Evolutionary conservation across 2,113 vertebrate species (phyloP).

Genomic region (Paedocypris sp.): DNA sequence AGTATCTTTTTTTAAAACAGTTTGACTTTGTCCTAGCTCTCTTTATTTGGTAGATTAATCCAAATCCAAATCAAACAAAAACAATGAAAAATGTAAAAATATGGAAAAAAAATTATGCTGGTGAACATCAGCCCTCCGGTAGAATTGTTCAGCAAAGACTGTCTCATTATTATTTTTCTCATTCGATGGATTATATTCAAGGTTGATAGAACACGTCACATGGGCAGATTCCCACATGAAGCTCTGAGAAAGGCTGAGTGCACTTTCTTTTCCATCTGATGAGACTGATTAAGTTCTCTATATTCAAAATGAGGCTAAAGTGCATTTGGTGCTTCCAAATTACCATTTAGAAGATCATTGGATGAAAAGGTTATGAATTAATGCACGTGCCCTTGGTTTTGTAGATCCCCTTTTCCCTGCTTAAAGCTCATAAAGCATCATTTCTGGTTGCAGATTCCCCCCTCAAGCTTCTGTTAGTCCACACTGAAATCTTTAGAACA

Average conservation of each 20-base stretch:
- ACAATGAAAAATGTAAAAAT: too few relatives aligned
- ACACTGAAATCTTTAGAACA: too few relatives aligned
- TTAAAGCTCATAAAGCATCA: constrained; percentile 14
- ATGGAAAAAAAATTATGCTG: too few relatives aligned
- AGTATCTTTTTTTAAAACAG: too few relatives aligned
- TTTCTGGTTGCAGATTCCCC: too few relatives aligned
- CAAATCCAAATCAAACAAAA: too few relatives aligned
- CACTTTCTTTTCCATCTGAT: constrained; percentile 20
- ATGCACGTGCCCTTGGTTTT: neutral
- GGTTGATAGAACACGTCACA: constrained; percentile 17
- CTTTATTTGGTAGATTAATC: too few relatives aligned
- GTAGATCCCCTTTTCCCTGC: neutral
- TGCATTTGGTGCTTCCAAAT: constrained; percentile 23
- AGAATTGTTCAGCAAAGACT: constrained; percentile 7
- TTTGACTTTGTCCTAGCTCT: too few relatives aligned
- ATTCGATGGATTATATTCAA: constrained; percentile 9
- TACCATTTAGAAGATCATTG: constrained; percentile 15
- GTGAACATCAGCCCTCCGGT: too few relatives aligned
- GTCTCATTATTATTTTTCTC: constrained; percentile 8
- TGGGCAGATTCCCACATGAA: constrained; percentile 1
- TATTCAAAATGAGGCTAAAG: constrained; percentile 7
- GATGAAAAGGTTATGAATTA: constrained; percentile 16
- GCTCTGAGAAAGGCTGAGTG: constrained; percentile 22
- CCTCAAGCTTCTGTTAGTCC: too few relatives aligned
- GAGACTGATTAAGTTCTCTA: constrained; percentile 22